Evolutionary conservation across 37 sponge, comb jelly and placozoan genomes (phyloP), one percentile per base, ranked within the genome.

Genomic region (Cliona cf. orientalis): DNA sequence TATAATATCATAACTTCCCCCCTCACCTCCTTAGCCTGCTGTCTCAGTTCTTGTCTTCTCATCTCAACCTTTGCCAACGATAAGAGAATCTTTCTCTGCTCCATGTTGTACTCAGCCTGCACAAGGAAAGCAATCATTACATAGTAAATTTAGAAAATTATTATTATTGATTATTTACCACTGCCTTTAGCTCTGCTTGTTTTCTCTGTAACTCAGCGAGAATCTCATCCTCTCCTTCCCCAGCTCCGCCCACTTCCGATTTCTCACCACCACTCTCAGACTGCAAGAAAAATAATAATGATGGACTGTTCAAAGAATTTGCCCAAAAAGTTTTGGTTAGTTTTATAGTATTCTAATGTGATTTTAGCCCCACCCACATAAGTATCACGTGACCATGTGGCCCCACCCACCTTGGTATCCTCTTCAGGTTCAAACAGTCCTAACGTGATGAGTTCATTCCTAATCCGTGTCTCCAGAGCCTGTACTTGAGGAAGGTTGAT

Each of bases 131-230:
- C 60, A 39, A 56, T 5, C 75, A 40, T 14, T 46, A 29, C 2
- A 49, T 32, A 44, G 36, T 23, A 42, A 3, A 45, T 46, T 35
- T 42, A 62, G 5, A 9, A 59, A 75, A 29, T 57, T 4, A 39
- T 32, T 57, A 26, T 23, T 35, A 17, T 36, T 3, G 53, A 36
- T 7, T 46, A 59, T 84, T 78, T 74, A 94, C 94, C 67, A 95
- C 82, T 5, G 86, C 36, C 23, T 79, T 83, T 2, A 92, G 65
- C 60, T 95, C 95, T 21, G 84, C 82, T 55, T 95, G 95, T 36
- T 81, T 87, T 67, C 36, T 84, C 31, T 46, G 46, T 5, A 95
- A 44, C 39, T 95, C 95, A 29, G 45, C 68, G 40, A 95, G 81
- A 3, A 95, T 72, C 60, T 95, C 93, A 0, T 79, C 79, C 12